Percentiles rank a stretch among this genome's conserved stretches.
These are phyloP conservation scores for Hofmannophila pseudospretella DNA, from an alignment of 2,888 invertebrate species.

Conservation along the genomic window DNA sequence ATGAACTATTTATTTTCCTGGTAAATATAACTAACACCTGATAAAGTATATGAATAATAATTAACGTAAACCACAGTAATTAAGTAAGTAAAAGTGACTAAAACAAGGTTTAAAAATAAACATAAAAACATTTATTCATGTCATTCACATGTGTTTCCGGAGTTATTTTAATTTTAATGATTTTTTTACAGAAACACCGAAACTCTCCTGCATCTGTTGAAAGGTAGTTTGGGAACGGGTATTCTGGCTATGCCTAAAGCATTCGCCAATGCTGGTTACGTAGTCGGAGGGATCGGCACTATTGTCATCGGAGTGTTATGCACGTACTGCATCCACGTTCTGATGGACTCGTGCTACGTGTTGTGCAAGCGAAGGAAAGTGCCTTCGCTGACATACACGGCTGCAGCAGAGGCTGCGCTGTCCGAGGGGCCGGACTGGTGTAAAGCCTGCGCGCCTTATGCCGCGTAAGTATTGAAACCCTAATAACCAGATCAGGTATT, in stretches of 20 bases:
- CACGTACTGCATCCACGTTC: constrained; percentile 95
- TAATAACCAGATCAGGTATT: too few species aligned
- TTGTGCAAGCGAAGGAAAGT: constrained; percentile 77
- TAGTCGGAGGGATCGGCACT: constrained; percentile 88
- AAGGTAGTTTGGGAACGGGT: constrained; percentile 94
- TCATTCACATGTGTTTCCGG: too few species aligned
- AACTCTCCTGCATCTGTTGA: constrained; percentile 90
- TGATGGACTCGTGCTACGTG: constrained; percentile 84
- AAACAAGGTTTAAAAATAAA: too few species aligned
- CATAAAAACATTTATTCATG: too few species aligned
- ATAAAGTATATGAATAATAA: too few species aligned
- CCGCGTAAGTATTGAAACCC: constrained; percentile 82
- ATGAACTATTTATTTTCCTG: too few species aligned
- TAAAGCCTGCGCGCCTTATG: constrained; percentile 79
- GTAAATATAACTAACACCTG: too few species aligned
- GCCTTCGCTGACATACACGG: constrained; percentile 87
- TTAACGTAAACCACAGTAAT: too few species aligned
- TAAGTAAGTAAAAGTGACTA: too few species aligned
- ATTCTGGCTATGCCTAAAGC: constrained; percentile 94
- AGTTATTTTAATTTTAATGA: too few species aligned
- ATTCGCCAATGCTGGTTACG: constrained; percentile 88
- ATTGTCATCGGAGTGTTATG: constrained; percentile 91
- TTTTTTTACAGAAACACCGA: constrained; percentile 81
- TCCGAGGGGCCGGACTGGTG: constrained; percentile 85
- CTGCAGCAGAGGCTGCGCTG: constrained; percentile 87